Base-by-base conservation (phyloP, 2,888 invertebrate genomes). In the Rhyacophila evoluta region DNA sequence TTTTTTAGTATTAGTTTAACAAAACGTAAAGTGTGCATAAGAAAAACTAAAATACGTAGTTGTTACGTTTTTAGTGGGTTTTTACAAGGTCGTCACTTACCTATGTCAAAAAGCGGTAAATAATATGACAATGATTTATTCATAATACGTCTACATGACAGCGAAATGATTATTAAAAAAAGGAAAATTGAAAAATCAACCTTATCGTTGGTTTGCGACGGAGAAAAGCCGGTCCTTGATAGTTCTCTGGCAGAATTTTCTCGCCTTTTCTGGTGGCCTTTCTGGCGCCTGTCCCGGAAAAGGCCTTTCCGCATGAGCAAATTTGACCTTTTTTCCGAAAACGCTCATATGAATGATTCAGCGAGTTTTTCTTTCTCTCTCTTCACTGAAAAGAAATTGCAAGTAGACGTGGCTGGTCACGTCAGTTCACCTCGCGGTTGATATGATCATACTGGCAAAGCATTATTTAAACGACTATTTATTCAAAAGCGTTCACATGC, bases 261-360 rank as follows among this genome's bases (percentile, higher is more conserved):
- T 55, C 55, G 19, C 55, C 19, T 55, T 25, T 33, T 33, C 29
- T 33, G 8, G 39, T 15, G 15, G 55, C 19, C 55, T 55, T 25
- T 55, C 25, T 55, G 55, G 55, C 55, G 55, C 55, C 55, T 19
- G 12, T 19, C 10, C 55, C 55, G 55, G 55, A 55, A 55, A 19
- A 33, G 55, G 19, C 19, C 55, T 55, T 55, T 55, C 55, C 55
- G 55, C 55, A 55, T 55, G 55, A 55, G 55, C 15, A 55, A 55
- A 55, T 55, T 55, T 8, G 55, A 55, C 55, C 55, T 55, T 55
- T 33, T 55, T 55, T 55, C 55, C 10, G 55, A 55, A 55, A 55
- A 55, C 55, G 55, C 19, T 55, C 55, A 19, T 55, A 55, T 55
- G 55, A 55, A 55, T 55, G 55, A 55, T 55, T 55, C 55, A 55